These are phyloP conservation scores for Boloria selene DNA, from an alignment of 2,888 invertebrate species.

Conservation along the genomic window DNA sequence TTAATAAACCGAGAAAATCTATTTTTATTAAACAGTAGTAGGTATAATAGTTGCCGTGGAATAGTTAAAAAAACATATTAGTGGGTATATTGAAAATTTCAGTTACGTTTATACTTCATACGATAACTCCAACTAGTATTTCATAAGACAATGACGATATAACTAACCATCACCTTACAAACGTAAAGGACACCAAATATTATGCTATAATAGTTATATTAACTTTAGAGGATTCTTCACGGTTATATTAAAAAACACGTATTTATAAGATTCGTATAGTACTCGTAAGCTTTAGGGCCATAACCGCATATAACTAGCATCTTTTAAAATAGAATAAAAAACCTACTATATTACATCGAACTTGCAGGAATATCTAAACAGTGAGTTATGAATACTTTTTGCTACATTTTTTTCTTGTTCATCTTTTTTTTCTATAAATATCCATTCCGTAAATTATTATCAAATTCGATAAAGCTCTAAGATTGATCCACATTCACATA, in stretches of 20 bases:
- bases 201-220: conserved; percentile 56
- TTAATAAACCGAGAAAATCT: not conserved
- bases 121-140: conserved; percentile 36
- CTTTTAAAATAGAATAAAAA: conserved; percentile 74
- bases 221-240: conserved; percentile 59
- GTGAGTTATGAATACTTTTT: conserved; percentile 60
- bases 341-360: conserved; percentile 63
- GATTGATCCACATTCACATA: conserved; percentile 80
- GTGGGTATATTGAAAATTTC: not conserved
- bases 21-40: not conserved
- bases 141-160: conserved; percentile 49
- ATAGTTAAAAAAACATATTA: not conserved
- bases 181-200: conserved; percentile 57
- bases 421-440: conserved; percentile 67
- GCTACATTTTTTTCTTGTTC: conserved; percentile 54
- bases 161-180: conserved; percentile 48
- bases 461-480: conserved; percentile 83
- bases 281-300: conserved; percentile 68
- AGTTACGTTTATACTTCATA: conserved; percentile 23
- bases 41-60: not conserved
- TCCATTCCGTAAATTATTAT: conserved; percentile 79
- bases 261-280: conserved; percentile 67
- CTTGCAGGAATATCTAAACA: conserved; percentile 71
- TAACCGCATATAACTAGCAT: conserved; percentile 74
- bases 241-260: conserved; percentile 60